Base-by-base conservation (phyloP, 2,113 vertebrate genomes). In the Eulemur macaco region DNA sequence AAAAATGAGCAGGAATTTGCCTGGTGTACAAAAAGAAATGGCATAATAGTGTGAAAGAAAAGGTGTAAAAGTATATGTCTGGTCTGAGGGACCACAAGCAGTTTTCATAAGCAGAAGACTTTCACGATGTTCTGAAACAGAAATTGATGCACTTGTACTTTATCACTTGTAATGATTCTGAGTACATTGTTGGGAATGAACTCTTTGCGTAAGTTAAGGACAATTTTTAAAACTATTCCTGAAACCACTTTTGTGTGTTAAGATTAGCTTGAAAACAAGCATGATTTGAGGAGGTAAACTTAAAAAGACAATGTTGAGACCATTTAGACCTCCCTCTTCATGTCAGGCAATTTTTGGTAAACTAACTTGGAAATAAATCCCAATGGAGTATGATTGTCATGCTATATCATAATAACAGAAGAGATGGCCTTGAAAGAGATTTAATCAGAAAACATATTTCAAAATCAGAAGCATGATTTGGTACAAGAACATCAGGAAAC, bases 381-480 rank as follows among this genome's bases (percentile, higher is more conserved):
- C 93, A 78, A 18, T 29, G 52, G 89, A 83, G 95, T 93, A 74
- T 20, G 74, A 93, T 50, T 94, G 66, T 66, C 52, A 47, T 93
- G 63, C 64, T 39, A 27, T 73, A 60, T 76, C 74, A 13, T 5
- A 82, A 60, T 73, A 77, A 13, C 4, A 82, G 73, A 92, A 94
- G 60, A 96, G 94, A 50, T 64, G 54, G 86, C 25, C 86, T 93
- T 60, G 69, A 76, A 94, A 84, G 80, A 84, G n/a, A 96, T 68
- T 83, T 89, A 68, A 96, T 93, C 93, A 93, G 83, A 96, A 96
- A 89, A 95, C 80, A 94, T 83, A 95, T 93, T 91, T 96, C 86
- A 93, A 94, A 96, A 96, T 86, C 89, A 91, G 95, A 94, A 95
- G 80, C 45, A 69, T 34, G 27, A 50, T 89, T 84, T 80, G 45